Evolutionary conservation across 1,140 invertebrate genomes (phyloP).

Genomic region (Euschistus heros): DNA sequence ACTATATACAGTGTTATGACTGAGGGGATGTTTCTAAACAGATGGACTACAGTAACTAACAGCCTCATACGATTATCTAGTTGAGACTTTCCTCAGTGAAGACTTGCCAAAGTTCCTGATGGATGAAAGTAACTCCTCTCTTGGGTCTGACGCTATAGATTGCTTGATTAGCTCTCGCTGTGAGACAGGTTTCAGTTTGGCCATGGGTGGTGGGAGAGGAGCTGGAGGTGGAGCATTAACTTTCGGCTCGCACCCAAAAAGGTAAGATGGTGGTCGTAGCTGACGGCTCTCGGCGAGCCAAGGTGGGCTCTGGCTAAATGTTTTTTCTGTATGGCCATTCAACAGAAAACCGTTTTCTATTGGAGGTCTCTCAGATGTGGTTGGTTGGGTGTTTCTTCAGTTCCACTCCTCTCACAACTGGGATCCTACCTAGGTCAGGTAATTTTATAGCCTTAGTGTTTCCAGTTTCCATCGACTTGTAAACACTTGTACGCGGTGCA

Average conservation of each 20-base stretch:
- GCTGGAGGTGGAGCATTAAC: slow-evolving; percentile 31
- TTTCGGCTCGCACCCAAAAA: slow-evolving; percentile 19
- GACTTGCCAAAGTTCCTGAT: slow-evolving; percentile 52
- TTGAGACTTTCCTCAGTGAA: slow-evolving; percentile 15
- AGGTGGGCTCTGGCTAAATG: not conserved
- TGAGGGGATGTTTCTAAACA: slow-evolving; percentile 1
- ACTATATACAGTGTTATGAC: not conserved
- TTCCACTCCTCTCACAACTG: slow-evolving; percentile 32
- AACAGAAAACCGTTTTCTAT: not conserved
- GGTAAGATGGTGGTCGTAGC: slow-evolving; percentile 23
- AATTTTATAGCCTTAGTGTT: slow-evolving; percentile 19
- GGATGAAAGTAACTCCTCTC: slow-evolving; percentile 55
- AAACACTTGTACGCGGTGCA: slow-evolving; percentile 12
- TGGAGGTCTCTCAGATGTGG: slow-evolving; percentile 24
- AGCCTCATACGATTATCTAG: slow-evolving; percentile 8
- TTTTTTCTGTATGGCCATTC: slow-evolving; percentile 9
- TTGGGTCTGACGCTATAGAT: slow-evolving; percentile 40
- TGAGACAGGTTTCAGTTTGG: slow-evolving; percentile 37
- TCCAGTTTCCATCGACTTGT: slow-evolving; percentile 19
- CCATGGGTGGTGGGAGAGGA: slow-evolving; percentile 35
- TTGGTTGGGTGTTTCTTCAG: slow-evolving; percentile 30
- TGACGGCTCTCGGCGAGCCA: slow-evolving; percentile 5
- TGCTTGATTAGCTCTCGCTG: slow-evolving; percentile 35
- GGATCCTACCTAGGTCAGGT: slow-evolving; percentile 29
- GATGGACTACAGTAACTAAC: not conserved